These are phyloP conservation scores for Mimumesa dahlbomi DNA, from an alignment of 2,888 invertebrate species.

Conservation along the genomic window DNA sequence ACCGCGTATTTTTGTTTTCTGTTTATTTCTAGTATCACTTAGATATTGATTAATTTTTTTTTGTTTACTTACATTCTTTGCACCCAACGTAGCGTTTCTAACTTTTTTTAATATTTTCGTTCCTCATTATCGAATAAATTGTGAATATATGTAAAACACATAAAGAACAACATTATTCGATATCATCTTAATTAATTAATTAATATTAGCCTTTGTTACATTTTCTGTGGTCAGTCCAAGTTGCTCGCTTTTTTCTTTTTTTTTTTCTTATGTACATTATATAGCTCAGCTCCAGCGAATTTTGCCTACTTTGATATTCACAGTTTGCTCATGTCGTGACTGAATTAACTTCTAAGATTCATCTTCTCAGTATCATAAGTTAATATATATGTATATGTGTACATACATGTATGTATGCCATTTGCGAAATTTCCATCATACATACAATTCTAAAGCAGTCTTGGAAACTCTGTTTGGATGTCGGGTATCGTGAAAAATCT, in stretches of 20 bases:
- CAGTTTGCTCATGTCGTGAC: conserved; percentile 43
- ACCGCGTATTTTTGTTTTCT: conserved; percentile 52
- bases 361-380: conserved; percentile 47
- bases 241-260: conserved; percentile 50
- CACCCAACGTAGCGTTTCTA: conserved; percentile 61
- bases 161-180: conserved; percentile 70
- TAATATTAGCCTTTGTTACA: conserved; percentile 71
- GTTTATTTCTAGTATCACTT: conserved; percentile 65
- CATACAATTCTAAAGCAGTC: conserved; percentile 62
- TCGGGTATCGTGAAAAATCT: conserved; percentile 64
- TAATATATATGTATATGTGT: conserved; percentile 57
- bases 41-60: conserved; percentile 63
- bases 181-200: conserved; percentile 69
- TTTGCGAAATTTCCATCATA: conserved; percentile 51
- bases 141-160: conserved; percentile 74
- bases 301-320: conserved; percentile 60
- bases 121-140: conserved; percentile 71
- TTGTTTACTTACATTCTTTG: conserved; percentile 68
- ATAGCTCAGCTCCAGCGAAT: conserved; percentile 68
- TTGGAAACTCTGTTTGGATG: conserved; percentile 57
- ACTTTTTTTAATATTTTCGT: conserved; percentile 65
- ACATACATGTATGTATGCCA: conserved; percentile 44
- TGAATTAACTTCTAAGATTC: conserved; percentile 40
- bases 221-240: conserved; percentile 66
- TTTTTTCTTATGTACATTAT: conserved; percentile 64